These are phyloP conservation scores for Melinaea menophilus DNA, from an alignment of 2,888 invertebrate genomes.

Conservation along the genomic window DNA sequence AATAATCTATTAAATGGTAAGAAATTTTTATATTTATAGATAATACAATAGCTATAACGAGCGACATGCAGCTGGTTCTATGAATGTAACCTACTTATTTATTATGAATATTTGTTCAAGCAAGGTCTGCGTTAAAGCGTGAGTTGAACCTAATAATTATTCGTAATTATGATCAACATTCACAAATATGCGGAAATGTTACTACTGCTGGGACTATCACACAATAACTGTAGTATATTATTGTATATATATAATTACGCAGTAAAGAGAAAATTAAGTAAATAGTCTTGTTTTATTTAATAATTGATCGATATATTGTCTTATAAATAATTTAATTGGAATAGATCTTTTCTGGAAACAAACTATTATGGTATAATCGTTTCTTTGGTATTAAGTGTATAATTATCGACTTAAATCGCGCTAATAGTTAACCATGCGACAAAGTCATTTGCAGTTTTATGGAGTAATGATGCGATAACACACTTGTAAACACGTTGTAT, in stretches of 20 bases:
- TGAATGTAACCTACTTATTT: slow-evolving; percentile 2
- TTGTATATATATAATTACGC: too few relatives aligned
- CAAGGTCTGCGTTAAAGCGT: slow-evolving; percentile 18
- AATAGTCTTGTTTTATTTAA: too few relatives aligned
- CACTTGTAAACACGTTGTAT: not conserved
- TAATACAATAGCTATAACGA: not conserved
- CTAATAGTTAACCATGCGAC: not conserved
- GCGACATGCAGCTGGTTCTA: not conserved
- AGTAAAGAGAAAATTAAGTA: too few relatives aligned
- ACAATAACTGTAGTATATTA: too few relatives aligned
- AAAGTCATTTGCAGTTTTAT: not conserved
- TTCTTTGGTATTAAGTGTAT: not conserved
- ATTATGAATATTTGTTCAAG: slow-evolving; percentile 3
- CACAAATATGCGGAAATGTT: slow-evolving; percentile 20
- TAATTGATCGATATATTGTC: too few relatives aligned
- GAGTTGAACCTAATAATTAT: slow-evolving; percentile 32
- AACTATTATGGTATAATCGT: not conserved
- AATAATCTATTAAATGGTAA: not conserved
- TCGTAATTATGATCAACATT: slow-evolving; percentile 26
- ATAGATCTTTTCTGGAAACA: too few relatives aligned
- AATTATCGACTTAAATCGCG: not conserved
- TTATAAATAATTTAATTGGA: too few relatives aligned
- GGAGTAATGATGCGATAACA: slow-evolving; percentile 7
- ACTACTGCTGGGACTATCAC: too few relatives aligned
- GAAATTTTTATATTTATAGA: too few relatives aligned